Conservation (phyloP, 2,113 vertebrate species). For the Bothrops jararaca region DNA sequence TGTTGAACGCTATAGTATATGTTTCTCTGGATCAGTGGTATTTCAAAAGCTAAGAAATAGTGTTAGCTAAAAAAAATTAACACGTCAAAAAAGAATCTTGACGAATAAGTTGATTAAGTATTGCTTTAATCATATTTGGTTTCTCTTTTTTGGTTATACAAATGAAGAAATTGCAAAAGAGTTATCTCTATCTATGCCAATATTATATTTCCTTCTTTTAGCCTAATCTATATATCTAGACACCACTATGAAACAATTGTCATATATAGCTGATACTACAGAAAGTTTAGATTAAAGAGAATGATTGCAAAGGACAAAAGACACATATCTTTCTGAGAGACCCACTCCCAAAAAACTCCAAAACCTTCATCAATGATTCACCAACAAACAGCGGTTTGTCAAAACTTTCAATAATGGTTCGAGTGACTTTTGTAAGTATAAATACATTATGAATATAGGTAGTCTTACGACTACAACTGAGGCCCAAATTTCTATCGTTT, state of each 20-base stretch:
- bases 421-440: too few species aligned
- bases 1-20: background rate
- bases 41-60: background rate
- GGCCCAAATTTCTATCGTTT: too few species aligned
- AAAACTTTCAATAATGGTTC: too few species aligned
- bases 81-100: background rate
- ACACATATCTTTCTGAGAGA: too few species aligned
- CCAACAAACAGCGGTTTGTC: too few species aligned
- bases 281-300: background rate
- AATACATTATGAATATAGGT: too few species aligned
- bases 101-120: background rate
- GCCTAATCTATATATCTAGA: background rate
- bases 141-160: background rate
- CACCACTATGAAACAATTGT: background rate
- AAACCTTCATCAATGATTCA: too few species aligned
- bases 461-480: too few species aligned
- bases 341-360: too few species aligned
- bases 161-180: background rate
- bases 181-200: background rate
- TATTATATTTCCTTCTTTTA: background rate
- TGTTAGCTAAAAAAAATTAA: background rate
- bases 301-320: too few species aligned
- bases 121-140: background rate
- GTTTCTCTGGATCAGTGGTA: background rate
- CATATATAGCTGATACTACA: background rate